Evolutionary conservation across 1,140 invertebrate genomes (phyloP).

Genomic region (Drosophila watanabei): DNA sequence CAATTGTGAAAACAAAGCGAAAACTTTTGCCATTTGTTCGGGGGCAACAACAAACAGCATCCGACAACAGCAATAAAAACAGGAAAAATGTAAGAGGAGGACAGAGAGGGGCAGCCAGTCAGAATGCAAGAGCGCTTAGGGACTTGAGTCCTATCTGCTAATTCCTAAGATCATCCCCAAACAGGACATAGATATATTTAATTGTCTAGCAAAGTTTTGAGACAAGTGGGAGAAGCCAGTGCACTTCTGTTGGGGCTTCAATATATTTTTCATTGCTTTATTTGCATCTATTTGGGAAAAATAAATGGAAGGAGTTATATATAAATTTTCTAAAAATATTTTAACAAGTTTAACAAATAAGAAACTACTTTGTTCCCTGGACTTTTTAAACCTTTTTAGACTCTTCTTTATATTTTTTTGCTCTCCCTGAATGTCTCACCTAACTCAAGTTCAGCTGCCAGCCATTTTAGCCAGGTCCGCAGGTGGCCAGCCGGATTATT

Average conservation of each 20-base stretch:
- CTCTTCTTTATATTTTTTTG: background rate
- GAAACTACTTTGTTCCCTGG: too few species aligned
- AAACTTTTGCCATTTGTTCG: slow-evolving; percentile 78
- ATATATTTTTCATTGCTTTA: background rate
- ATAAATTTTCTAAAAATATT: too few species aligned
- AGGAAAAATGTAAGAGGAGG: background rate
- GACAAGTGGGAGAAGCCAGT: background rate
- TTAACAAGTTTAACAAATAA: background rate
- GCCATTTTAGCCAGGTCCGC: slow-evolving; percentile 3
- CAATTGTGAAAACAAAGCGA: slow-evolving; percentile 77
- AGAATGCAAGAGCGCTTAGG: slow-evolving; percentile 36
- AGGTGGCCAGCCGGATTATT: slow-evolving; percentile 19
- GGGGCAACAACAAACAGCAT: slow-evolving; percentile 47
- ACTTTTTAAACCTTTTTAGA: background rate
- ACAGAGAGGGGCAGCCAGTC: background rate
- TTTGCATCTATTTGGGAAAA: background rate
- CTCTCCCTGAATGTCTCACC: background rate
- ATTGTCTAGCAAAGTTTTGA: slow-evolving; percentile 22
- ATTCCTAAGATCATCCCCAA: slow-evolving; percentile 41
- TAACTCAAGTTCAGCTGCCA: background rate
- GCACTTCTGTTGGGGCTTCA: background rate
- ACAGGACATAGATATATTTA: slow-evolving; percentile 11
- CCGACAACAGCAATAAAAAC: slow-evolving; percentile 36
- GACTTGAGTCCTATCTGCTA: slow-evolving; percentile 37
- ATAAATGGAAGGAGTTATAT: too few species aligned